Percentiles rank a stretch among this genome's conserved stretches.
These are phyloP conservation scores for Trichechus manatus DNA, from an alignment of 2,113 vertebrate genomes.

Conservation along the genomic window DNA sequence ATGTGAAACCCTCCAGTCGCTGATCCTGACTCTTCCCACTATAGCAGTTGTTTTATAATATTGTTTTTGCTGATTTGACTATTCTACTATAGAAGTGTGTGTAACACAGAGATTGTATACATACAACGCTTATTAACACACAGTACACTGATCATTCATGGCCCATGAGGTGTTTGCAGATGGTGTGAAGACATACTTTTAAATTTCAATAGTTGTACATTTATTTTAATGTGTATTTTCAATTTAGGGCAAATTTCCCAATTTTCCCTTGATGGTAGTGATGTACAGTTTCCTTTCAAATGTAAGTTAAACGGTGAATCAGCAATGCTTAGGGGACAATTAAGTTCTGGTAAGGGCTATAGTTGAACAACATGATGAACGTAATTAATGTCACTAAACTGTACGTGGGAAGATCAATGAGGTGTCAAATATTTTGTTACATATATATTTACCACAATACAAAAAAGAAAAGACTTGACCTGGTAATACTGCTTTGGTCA, in stretches of 20 bases:
- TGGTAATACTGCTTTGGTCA: neutral
- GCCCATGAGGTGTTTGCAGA: neutral
- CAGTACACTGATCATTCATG: neutral
- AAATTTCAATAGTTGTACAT: neutral
- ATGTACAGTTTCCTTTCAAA: neutral
- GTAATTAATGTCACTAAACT: neutral
- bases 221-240: conserved; percentile 11
- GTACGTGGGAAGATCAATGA: neutral
- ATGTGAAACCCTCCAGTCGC: neutral
- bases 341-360: neutral
- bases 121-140: neutral
- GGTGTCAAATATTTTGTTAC: neutral
- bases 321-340: neutral
- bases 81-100: neutral
- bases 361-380: neutral
- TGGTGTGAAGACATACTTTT: neutral
- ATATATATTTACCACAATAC: neutral
- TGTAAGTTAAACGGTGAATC: neutral
- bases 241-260: neutral
- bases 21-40: neutral
- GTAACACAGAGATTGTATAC: neutral
- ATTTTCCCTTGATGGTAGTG: neutral
- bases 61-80: neutral
- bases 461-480: neutral
- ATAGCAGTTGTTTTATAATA: conserved; percentile 12